Evolutionary conservation across 2,888 invertebrate species (phyloP), one percentile per base, ranked within the genome.

Genomic region (Slavum lentiscoides): DNA sequence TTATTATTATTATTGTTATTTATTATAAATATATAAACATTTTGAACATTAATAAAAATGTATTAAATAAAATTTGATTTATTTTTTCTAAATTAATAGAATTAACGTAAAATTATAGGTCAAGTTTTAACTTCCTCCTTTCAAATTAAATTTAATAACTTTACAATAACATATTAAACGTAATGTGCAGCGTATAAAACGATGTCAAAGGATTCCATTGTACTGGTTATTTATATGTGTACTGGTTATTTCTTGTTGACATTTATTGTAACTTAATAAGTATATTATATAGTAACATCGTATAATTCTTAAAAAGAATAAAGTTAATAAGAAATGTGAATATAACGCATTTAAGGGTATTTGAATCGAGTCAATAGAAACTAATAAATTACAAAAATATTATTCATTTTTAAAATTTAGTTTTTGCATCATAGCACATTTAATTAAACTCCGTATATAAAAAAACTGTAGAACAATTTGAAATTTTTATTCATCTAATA

Each of bases 181-280:
- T 62, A 74, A 62, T 64, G 11, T 53, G n/a, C 15, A 53, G 49
- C 49, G 13, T 49, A 13, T 49, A 49, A 49, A 76, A 76, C 1
- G 17, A 76, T 68, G 58, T 68, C 17, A 76, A 69, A 76, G n/a
- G 13, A 76, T 76, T 17, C 59, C 4, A 76, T 69, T 76, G 68
- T 76, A 49, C 8, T 49, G 9, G 8, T 59, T 49, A 68, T 59
- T 23, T n/a, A 17, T 49, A 61, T 23, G 23, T 43, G 43, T 43
- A 11, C 30, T 55, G 15, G 55, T 39, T 70, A n/a, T 73, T 61
- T 19, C 49, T 62, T 61, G 49, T 73, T 30, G 4, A 13, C 11
- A 61, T 59, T 43, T 30, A 30, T 30, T 43, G 15, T 72, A 43
- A 72, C 21, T 8, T 72, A 39, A 8, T 21, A 61, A 49, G 49